These are phyloP conservation scores for Papilio helenus DNA, from an alignment of 1,140 invertebrate genomes.

Conservation along the genomic window DNA sequence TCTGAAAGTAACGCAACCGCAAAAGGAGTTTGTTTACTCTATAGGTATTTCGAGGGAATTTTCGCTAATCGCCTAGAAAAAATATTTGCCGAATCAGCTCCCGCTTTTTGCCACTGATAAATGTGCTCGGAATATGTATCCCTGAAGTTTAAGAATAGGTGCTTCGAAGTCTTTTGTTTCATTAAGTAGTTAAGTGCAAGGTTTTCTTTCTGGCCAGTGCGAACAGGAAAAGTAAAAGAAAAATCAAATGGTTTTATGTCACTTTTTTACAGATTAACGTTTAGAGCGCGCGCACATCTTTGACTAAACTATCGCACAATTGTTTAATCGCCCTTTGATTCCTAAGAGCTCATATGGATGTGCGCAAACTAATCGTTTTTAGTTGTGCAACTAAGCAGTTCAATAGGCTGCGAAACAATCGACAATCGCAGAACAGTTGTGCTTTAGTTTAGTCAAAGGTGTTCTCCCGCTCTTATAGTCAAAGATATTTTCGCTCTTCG, in stretches of 20 bases:
- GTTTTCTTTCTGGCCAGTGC: constrained; percentile 46
- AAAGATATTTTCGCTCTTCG: no score
- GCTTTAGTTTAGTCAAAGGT: no score
- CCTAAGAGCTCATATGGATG: no score
- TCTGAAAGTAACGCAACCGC: constrained; percentile 31
- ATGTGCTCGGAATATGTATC: constrained; percentile 74
- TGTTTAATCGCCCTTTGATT: no score
- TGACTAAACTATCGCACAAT: no score
- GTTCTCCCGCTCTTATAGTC: no score
- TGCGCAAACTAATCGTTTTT: no score
- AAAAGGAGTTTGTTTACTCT: constrained; percentile 49
- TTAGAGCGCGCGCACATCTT: no score
- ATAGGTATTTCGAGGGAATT: constrained; percentile 74
- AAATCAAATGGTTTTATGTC: neutral
- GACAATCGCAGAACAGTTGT: no score
- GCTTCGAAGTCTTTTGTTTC: constrained; percentile 64
- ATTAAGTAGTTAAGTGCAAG: constrained; percentile 58
- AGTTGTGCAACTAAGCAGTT: no score
- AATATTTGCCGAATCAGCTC: constrained; percentile 78
- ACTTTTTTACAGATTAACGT: no score
- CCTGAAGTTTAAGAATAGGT: constrained; percentile 63
- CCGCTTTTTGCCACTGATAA: constrained; percentile 72
- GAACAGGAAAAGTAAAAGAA: neutral
- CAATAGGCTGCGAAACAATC: no score
- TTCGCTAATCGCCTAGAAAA: constrained; percentile 79